phyloP scores from a whole-genome alignment of 2,113 vertebrate species.

The Grus americana region DNA sequence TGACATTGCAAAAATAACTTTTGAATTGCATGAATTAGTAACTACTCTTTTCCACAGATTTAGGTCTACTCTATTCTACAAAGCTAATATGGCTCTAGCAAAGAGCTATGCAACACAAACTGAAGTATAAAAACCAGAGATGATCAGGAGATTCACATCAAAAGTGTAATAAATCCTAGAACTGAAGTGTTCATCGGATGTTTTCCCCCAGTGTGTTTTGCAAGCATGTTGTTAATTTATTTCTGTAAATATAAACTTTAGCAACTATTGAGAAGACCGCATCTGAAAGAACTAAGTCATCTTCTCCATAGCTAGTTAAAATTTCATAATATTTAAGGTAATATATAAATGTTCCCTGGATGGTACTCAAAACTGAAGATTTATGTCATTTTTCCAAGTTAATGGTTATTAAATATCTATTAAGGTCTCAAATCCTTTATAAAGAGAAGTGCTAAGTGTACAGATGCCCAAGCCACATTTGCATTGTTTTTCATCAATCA shows the following conservation, averaged over 20 bases:
- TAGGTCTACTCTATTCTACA: background rate
- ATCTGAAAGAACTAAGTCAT: background rate
- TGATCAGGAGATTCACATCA: background rate
- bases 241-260: background rate
- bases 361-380: background rate
- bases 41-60: background rate
- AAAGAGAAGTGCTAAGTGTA: conserved; percentile 57
- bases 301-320: background rate
- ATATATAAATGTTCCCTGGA: background rate
- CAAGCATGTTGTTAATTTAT: background rate
- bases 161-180: background rate
- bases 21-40: background rate
- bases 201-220: background rate
- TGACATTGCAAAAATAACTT: background rate
- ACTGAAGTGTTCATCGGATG: background rate
- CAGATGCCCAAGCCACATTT: conserved; percentile 13
- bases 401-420: conserved; percentile 44
- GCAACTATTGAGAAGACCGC: background rate
- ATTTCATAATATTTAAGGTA: background rate
- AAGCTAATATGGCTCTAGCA: background rate
- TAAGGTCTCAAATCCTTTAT: conserved; percentile 22
- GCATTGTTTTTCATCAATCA: conserved; percentile 60
- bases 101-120: background rate
- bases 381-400: background rate
- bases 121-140: background rate